Conservation (phyloP, 2,113 vertebrate species). For the Leptobrachium leishanense region DNA sequence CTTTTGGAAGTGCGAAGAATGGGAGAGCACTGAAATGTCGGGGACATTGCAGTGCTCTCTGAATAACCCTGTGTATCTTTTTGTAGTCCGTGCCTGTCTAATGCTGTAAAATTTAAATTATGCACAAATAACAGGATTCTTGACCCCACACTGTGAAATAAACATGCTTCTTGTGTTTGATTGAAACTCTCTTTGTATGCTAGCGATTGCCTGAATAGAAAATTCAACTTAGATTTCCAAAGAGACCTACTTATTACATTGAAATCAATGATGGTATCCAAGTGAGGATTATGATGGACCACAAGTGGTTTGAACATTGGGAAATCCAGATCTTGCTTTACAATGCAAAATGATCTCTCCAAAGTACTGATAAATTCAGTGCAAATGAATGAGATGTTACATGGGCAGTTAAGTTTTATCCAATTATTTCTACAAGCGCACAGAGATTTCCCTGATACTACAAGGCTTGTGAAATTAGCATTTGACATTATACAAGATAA, state of each 20-base stretch:
- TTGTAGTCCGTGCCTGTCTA: not conserved
- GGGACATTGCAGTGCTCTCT: too few relatives aligned
- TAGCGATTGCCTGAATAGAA: constrained; percentile 5
- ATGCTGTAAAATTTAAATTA: not conserved
- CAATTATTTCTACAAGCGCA: constrained; percentile 22
- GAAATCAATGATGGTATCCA: constrained; percentile 44
- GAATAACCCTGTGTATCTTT: too few relatives aligned
- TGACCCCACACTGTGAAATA: not conserved
- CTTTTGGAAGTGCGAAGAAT: too few relatives aligned
- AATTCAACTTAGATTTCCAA: constrained; percentile 20
- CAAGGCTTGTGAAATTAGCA: constrained; percentile 11
- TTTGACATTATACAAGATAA: not conserved
- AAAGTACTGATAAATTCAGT: constrained; percentile 34
- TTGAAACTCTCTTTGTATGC: constrained; percentile 15
- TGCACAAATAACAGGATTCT: not conserved
- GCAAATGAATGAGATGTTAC: constrained; percentile 34
- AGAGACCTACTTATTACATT: constrained; percentile 32
- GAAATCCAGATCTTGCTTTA: constrained; percentile 31
- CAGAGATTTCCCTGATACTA: not conserved
- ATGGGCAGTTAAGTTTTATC: constrained; percentile 19
- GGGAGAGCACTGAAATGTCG: not conserved
- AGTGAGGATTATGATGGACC: constrained; percentile 17
- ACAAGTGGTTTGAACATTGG: constrained; percentile 12
- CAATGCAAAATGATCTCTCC: constrained; percentile 35
- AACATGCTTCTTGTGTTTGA: not conserved